phyloP scores from a whole-genome alignment of 2,888 invertebrate species.

The Agonopterix arenella region DNA sequence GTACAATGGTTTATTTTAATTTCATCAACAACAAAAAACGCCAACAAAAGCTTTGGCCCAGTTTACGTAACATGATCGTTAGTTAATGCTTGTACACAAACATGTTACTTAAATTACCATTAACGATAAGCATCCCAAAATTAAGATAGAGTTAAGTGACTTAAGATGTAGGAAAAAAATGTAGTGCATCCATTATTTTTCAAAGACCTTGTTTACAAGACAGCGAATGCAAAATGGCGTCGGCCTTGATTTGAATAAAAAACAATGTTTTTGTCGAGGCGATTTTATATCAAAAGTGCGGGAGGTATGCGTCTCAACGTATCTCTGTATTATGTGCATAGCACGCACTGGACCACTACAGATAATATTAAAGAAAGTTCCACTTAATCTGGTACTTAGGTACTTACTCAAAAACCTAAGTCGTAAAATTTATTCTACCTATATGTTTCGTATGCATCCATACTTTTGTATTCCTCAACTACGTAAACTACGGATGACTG shows the following conservation, averaged over 20 bases:
- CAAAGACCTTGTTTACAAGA: constrained; percentile 51
- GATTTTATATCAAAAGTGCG: constrained; percentile 55
- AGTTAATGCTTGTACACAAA: constrained; percentile 6
- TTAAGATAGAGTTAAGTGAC: not conserved
- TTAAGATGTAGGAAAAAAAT: not conserved
- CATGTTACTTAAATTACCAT: constrained; percentile 19
- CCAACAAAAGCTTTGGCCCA: constrained; percentile 29
- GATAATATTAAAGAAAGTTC: too few species aligned
- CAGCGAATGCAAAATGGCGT: constrained; percentile 63
- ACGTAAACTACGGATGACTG: not conserved
- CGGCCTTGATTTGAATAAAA: constrained; percentile 68
- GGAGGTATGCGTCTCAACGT: constrained; percentile 12
- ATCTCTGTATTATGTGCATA: constrained; percentile 9
- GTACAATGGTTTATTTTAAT: constrained; percentile 55
- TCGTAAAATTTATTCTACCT: too few species aligned
- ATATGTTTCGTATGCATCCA: not conserved
- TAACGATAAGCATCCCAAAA: constrained; percentile 16
- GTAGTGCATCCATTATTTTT: constrained; percentile 3
- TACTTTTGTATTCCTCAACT: not conserved
- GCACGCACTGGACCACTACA: too few species aligned
- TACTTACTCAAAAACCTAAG: too few species aligned
- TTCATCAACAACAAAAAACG: constrained; percentile 42
- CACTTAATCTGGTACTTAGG: too few species aligned
- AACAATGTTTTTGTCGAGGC: constrained; percentile 64
- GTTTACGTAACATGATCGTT: constrained; percentile 35